Conservation (phyloP, 2,797 vertebrate genomes). For the Steatocranus sp. region DNA sequence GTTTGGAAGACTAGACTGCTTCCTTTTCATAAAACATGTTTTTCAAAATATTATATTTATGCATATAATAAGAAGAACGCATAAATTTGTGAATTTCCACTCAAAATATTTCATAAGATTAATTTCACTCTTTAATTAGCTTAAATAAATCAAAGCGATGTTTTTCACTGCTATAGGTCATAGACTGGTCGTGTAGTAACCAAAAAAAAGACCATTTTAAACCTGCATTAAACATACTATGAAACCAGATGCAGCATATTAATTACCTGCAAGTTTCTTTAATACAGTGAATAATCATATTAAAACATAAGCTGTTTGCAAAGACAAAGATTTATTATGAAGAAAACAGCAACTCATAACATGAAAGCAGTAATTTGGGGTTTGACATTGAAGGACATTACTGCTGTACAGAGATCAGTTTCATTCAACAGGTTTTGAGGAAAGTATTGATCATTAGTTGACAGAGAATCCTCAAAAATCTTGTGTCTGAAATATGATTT, state of each 20-base stretch:
- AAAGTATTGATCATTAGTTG: neutral
- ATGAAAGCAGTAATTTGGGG: neutral
- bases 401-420: neutral
- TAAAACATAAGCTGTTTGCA: neutral
- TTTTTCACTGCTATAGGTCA: neutral
- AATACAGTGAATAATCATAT: neutral
- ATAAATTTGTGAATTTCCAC: neutral
- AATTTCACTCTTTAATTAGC: neutral
- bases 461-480: neutral
- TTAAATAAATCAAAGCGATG: neutral
- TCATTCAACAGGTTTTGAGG: neutral
- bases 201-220: neutral
- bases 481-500: neutral
- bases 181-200: too few relatives aligned
- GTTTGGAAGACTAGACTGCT: neutral
- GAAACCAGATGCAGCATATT: neutral
- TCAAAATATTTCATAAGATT: neutral
- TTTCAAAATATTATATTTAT: neutral
- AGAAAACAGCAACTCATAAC: neutral
- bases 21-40: neutral
- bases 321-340: neutral
- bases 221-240: neutral
- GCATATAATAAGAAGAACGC: neutral
- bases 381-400: neutral
- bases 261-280: neutral